Evolutionary conservation across 2,797 vertebrate genomes (phyloP).

Genomic region (Mormyrops attenuatus): DNA sequence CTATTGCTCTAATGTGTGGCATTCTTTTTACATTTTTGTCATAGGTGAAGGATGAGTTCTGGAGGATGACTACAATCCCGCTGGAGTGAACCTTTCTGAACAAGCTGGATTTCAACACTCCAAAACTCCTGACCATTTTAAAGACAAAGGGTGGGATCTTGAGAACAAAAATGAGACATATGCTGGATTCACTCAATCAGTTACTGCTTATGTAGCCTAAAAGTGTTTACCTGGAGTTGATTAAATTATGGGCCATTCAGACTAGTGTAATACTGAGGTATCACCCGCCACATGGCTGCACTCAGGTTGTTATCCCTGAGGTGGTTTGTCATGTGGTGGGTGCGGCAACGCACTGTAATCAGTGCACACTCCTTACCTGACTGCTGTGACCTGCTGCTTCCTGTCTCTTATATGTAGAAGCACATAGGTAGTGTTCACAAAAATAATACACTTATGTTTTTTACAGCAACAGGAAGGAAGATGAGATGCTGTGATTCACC

Average conservation of each 20-base stretch:
- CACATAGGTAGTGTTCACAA: background rate
- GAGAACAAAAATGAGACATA: slow-evolving; percentile 4
- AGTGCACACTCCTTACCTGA: background rate
- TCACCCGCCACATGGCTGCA: too few species aligned
- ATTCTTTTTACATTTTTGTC: background rate
- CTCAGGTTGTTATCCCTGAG: too few species aligned
- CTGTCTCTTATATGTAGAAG: background rate
- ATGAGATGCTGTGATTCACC: background rate
- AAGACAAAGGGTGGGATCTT: background rate
- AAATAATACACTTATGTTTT: background rate
- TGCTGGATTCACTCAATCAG: background rate
- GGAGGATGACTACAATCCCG: background rate
- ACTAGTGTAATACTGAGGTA: too few species aligned
- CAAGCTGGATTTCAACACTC: background rate
- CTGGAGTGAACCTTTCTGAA: background rate
- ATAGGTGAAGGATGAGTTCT: background rate
- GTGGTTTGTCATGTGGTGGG: too few species aligned
- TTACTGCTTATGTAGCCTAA: too few species aligned
- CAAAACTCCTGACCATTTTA: background rate
- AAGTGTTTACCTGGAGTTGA: background rate
- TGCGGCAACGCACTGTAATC: too few species aligned
- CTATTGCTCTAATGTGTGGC: background rate
- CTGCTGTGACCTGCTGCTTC: background rate
- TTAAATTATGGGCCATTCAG: background rate
- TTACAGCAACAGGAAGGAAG: background rate